phyloP scores from a whole-genome alignment of 2,797 vertebrate genomes.

The Pitangus sulphuratus region DNA sequence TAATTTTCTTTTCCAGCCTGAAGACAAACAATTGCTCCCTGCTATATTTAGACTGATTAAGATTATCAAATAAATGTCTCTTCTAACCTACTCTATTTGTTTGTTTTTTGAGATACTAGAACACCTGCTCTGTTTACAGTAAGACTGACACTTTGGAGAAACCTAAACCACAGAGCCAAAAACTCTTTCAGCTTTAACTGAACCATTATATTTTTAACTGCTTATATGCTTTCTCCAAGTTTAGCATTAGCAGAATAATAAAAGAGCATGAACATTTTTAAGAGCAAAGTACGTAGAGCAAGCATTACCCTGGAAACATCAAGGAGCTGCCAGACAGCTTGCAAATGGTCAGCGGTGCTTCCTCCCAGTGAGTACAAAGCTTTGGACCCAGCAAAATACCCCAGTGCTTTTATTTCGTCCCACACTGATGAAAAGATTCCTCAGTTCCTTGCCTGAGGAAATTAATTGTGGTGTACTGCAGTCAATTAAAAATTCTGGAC shows the following conservation, averaged over 20 bases:
- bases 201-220: not conserved
- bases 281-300: not conserved
- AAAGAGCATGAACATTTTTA: not conserved
- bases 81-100: not conserved
- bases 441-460: not conserved
- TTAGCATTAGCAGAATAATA: not conserved
- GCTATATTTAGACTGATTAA: not conserved
- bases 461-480: not conserved
- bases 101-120: not conserved
- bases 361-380: not conserved
- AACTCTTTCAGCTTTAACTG: not conserved
- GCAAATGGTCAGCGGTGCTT: not conserved
- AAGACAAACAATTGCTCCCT: not conserved
- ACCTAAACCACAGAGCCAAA: not conserved
- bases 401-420: not conserved
- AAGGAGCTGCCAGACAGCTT: not conserved
- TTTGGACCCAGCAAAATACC: not conserved
- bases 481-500: not conserved
- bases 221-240: not conserved
- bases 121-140: not conserved
- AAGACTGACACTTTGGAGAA: not conserved
- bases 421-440: not conserved
- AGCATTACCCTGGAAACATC: not conserved
- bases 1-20: not conserved
- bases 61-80: not conserved